Percentiles rank a stretch among this genome's conserved stretches.
phyloP scores from a whole-genome alignment of 2,797 vertebrate species.

The Tadarida brasiliensis region DNA sequence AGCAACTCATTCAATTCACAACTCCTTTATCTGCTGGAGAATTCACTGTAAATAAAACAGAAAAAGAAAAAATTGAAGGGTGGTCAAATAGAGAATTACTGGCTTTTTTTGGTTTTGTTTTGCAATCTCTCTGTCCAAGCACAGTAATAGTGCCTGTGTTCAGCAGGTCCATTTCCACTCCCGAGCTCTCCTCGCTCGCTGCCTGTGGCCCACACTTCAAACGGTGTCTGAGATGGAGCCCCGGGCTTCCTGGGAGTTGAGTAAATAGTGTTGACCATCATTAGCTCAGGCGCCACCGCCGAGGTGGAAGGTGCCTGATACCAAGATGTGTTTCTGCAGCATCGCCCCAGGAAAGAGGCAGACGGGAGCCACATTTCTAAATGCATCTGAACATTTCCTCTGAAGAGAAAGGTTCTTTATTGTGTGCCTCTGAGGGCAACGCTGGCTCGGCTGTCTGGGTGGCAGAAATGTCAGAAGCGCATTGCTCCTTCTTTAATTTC shows the following conservation, averaged over 20 bases:
- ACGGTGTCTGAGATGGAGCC: neutral
- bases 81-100: neutral
- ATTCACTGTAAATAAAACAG: neutral
- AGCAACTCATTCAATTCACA: neutral
- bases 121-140: neutral
- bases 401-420: neutral
- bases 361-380: neutral
- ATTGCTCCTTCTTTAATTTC: neutral
- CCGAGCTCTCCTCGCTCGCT: neutral
- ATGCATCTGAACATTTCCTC: neutral
- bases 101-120: neutral
- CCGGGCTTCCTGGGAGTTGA: neutral
- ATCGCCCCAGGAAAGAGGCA: neutral
- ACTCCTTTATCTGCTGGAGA: neutral
- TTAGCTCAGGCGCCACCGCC: neutral
- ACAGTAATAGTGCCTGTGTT: no score
- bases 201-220: neutral
- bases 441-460: neutral
- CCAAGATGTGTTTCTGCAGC: neutral
- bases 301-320: neutral
- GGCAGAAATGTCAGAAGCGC: neutral
- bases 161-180: neutral
- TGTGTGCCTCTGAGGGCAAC: fast-evolving
- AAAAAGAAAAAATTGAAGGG: neutral
- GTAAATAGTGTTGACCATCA: neutral